A percentile compares a stretch with the other conserved stretches of the same genome.
phyloP scores from a whole-genome alignment of 2,888 invertebrate genomes.

The Zaprionus lineosus region DNA sequence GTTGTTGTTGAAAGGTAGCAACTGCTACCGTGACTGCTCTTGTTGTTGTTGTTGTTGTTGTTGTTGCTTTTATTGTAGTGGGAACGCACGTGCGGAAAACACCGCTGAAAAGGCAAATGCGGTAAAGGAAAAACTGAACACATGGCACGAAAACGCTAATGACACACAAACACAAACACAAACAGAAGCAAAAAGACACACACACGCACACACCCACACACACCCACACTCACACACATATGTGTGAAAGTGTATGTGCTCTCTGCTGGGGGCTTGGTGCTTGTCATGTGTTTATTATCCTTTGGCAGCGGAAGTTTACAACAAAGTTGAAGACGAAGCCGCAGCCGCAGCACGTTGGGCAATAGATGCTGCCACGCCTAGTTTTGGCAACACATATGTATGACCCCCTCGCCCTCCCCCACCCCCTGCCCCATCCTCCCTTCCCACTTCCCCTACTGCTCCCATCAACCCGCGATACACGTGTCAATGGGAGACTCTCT shows the following conservation, averaged over 20 bases:
- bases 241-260: constrained; percentile 4
- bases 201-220: not conserved
- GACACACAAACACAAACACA: constrained; percentile 46
- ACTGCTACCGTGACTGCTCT: constrained; percentile 4
- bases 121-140: constrained; percentile 47
- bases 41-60: constrained; percentile 22
- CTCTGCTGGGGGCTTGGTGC: constrained; percentile 47
- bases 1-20: constrained; percentile 26
- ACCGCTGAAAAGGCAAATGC: constrained; percentile 45
- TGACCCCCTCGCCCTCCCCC: too few species aligned
- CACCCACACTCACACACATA: not conserved
- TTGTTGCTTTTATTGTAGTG: constrained; percentile 31
- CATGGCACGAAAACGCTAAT: constrained; percentile 62
- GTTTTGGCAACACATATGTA: too few species aligned
- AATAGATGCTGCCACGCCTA: constrained; percentile 57
- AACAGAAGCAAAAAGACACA: constrained; percentile 1
- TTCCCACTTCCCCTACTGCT: too few species aligned
- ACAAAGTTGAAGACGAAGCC: constrained; percentile 47
- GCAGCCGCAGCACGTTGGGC: constrained; percentile 50
- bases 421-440: too few species aligned
- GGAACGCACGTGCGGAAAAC: constrained; percentile 54
- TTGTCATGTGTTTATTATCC: constrained; percentile 75
- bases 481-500: too few species aligned
- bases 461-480: too few species aligned
- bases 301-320: constrained; percentile 69